These are phyloP conservation scores for Picathartes gymnocephalus DNA, from an alignment of 2,113 vertebrate genomes.

Conservation along the genomic window DNA sequence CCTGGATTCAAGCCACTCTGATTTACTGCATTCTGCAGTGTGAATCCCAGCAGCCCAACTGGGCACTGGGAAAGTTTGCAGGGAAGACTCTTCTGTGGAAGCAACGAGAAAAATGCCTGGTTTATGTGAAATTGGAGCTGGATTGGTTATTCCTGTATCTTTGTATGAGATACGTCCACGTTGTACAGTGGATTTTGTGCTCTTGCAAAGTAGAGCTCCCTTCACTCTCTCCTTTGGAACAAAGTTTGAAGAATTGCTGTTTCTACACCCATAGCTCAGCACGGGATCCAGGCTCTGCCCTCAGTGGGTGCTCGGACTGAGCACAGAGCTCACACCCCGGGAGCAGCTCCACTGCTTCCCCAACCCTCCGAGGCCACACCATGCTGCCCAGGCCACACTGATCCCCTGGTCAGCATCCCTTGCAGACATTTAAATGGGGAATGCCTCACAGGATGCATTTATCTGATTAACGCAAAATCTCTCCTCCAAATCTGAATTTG, in stretches of 20 bases:
- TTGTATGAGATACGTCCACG: not conserved
- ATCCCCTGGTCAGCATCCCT: not conserved
- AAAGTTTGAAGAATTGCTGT: not conserved
- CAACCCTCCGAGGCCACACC: not conserved
- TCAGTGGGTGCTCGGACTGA: not conserved
- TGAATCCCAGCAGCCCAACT: accelerated
- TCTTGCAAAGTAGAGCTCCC: not conserved
- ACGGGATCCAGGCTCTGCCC: not conserved
- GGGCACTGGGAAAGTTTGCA: not conserved
- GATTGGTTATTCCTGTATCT: not conserved
- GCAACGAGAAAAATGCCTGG: not conserved
- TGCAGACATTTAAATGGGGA: not conserved
- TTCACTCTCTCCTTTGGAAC: not conserved
- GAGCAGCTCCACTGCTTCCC: not conserved
- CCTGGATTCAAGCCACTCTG: accelerated
- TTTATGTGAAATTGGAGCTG: not conserved
- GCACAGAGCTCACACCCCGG: not conserved
- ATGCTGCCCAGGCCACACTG: accelerated
- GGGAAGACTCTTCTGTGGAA: not conserved
- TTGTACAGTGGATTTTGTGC: not conserved
- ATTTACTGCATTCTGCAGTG: not conserved
- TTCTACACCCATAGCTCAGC: not conserved
- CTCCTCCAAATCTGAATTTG: not conserved
- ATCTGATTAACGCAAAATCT: not conserved
- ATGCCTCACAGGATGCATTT: not conserved